Conservation (phyloP, 92 coral and sea anemone species). For the Zoanthus gigantus region DNA sequence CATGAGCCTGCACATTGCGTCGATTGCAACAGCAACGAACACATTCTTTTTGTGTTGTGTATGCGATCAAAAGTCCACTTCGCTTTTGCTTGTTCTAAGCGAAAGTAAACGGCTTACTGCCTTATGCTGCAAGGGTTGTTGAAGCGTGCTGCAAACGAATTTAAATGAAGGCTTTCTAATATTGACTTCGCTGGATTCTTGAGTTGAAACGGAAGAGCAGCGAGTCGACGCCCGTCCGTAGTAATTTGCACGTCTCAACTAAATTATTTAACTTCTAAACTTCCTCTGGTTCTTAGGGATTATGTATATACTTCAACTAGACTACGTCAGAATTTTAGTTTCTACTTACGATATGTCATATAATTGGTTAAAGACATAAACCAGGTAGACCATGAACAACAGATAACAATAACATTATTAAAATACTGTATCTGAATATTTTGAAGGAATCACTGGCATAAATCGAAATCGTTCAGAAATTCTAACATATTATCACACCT, state of each 20-base stretch:
- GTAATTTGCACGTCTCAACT: conserved; percentile 6
- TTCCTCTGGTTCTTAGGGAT: neutral
- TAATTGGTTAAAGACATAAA: conserved; percentile 21
- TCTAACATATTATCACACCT: neutral
- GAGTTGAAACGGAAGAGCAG: conserved; percentile 17
- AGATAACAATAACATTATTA: neutral
- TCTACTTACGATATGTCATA: neutral
- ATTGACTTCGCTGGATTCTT: neutral
- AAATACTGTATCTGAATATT: neutral
- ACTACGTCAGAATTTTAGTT: conserved; percentile 25
- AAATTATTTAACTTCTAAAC: neutral
- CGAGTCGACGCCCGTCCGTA: conserved; percentile 32
- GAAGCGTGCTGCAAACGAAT: conserved; percentile 22
- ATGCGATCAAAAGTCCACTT: neutral
- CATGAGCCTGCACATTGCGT: conserved; percentile 18
- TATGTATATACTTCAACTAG: neutral
- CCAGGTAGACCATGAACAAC: neutral
- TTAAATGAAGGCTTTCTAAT: conserved; percentile 15
- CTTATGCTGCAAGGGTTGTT: conserved; percentile 28
- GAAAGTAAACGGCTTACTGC: conserved; percentile 1
- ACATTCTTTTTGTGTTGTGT: neutral
- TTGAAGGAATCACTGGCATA: neutral
- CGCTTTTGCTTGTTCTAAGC: conserved; percentile 1
- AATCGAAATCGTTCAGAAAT: neutral
- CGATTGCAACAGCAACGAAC: conserved; percentile 4